Evolutionary conservation across 2,888 invertebrate species (phyloP), one percentile per base, ranked within the genome.

Genomic region (Luffia ferchaultella): DNA sequence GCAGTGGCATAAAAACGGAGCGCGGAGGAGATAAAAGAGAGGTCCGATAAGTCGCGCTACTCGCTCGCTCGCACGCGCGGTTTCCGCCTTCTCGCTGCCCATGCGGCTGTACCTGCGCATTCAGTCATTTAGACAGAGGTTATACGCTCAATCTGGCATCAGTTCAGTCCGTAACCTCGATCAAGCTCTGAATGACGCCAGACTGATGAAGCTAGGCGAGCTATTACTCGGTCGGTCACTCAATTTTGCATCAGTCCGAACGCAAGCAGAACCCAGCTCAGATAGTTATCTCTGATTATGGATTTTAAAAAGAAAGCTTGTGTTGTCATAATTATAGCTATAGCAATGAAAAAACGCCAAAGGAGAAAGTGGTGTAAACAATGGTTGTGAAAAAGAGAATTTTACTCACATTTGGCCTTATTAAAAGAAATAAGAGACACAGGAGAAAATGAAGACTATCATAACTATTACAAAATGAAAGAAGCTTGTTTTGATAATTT

Each of bases 231-330:
- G 40, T 52, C 50, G 50, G 50, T 50, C 53, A 50, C 48, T 53
- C 53, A 50, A 49, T 53, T 46, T 53, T n/a, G n/a, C n/a, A n/a
- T n/a, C n/a, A 53, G 50, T 50, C 50, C 50, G 50, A 53, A 48
- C 48, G 50, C 50, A 53, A 18, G 30, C 50, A 48, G 48, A 48
- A 48, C 19, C 47, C 46, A 50, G 49, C 43, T 49, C 45, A 43
- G 50, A 50, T 20, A 40, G 40, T 40, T 15, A 40, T 40, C 40
- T 45, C n/a, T n/a, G n/a, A n/a, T n/a, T n/a, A n/a, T n/a, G n/a
- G n/a, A n/a, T n/a, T n/a, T n/a, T n/a, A 50, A 51, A 52, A 53
- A 52, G 50, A 53, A 48, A 53, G 51, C 53, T 45, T 53, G 53
- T 53, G 53, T 48, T 50, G 48, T 52, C 46, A 53, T 53, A 52